Conservation (phyloP, 2,113 vertebrate genomes). For the Peromyscus maniculatus region DNA sequence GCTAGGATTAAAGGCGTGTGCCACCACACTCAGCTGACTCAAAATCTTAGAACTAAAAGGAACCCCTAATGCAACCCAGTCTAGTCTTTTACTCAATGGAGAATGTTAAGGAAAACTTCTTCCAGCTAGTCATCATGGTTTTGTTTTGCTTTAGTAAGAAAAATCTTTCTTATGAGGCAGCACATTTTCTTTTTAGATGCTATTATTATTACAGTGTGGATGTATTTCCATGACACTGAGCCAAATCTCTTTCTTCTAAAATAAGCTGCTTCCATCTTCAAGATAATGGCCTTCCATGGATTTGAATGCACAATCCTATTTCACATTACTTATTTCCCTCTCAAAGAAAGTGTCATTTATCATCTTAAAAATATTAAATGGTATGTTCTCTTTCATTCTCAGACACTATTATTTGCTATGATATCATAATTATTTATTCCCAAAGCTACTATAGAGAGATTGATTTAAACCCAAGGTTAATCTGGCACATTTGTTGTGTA, state of each 20-base stretch:
- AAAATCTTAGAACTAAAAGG: background rate
- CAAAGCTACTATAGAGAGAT: background rate
- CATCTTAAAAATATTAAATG: background rate
- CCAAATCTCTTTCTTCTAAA: background rate
- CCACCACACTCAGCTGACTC: background rate
- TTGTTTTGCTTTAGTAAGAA: background rate
- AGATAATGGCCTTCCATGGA: background rate
- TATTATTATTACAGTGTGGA: background rate
- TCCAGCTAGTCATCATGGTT: background rate
- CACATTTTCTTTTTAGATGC: background rate
- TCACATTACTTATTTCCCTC: background rate
- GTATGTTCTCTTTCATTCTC: background rate
- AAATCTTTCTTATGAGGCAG: background rate
- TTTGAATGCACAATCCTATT: background rate
- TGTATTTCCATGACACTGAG: background rate
- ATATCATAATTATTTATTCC: background rate
- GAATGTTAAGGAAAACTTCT: background rate
- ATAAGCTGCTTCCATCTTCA: background rate
- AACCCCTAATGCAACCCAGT: background rate
- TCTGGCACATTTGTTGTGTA: background rate
- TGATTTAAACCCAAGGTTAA: background rate
- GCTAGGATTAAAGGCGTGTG: background rate
- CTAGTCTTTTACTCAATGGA: background rate
- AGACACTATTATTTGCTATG: background rate
- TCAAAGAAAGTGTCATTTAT: background rate